Conservation (phyloP, 2,797 vertebrate genomes). For the Silurus aristotelis region DNA sequence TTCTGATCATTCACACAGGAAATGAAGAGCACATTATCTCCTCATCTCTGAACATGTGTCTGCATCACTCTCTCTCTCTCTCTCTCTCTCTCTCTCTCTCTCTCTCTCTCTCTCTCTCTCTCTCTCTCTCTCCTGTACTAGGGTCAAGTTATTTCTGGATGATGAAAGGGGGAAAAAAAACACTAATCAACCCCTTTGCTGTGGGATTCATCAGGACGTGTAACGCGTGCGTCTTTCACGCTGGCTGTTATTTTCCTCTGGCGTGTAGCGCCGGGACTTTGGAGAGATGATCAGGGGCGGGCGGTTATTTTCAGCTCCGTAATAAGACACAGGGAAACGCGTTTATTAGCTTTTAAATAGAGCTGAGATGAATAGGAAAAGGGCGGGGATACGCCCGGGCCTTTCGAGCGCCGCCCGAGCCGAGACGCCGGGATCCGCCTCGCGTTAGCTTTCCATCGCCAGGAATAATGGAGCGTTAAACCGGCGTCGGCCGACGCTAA, state of each 20-base stretch:
- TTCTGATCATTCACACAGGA: neutral
- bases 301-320: conserved; percentile 24
- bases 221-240: neutral
- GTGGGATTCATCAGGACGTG: neutral
- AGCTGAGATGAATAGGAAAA: conserved; percentile 8
- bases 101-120: too few relatives aligned
- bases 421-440: neutral
- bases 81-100: too few relatives aligned
- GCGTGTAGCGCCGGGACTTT: neutral
- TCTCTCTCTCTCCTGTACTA: neutral
- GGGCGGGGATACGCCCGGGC: neutral
- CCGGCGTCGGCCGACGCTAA: conserved; percentile 20
- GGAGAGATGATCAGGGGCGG: conserved; percentile 23
- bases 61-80: neutral
- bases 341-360: conserved; percentile 42
- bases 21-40: neutral
- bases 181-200: neutral
- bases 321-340: conserved; percentile 9
- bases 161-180: neutral
- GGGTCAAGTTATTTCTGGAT: neutral
- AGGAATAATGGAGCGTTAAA: neutral
- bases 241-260: conserved; percentile 12
- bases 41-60: too few relatives aligned
- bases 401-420: neutral
- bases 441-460: neutral